phyloP scores from a whole-genome alignment of 2,113 vertebrate genomes.

The Haemorhous mexicanus region DNA sequence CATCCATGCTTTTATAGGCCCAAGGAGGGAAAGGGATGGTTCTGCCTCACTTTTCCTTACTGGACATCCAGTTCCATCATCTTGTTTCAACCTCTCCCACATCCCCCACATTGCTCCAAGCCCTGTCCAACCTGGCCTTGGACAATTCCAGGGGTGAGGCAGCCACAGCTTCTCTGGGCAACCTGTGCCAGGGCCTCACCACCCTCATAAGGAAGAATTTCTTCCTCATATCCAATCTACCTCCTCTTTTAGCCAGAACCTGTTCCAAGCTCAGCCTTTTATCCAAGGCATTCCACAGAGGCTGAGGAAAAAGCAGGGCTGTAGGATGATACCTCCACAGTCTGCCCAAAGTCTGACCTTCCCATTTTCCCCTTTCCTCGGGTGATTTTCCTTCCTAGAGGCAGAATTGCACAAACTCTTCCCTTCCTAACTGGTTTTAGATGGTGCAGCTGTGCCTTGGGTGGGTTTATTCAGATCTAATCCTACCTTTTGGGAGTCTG shows the following conservation, averaged over 20 bases:
- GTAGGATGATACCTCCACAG: too few relatives aligned
- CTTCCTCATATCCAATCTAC: too few relatives aligned
- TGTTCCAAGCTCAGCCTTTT: neutral
- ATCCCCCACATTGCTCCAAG: neutral
- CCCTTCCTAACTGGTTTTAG: neutral
- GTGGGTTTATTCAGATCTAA: neutral
- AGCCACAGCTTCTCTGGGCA: neutral
- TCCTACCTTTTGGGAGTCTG: neutral
- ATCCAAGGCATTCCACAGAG: too few relatives aligned
- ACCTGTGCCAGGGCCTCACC: accelerated
- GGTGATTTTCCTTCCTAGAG: neutral
- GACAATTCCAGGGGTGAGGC: neutral
- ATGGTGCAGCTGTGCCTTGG: accelerated
- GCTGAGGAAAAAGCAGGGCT: neutral
- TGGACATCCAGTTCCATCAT: neutral
- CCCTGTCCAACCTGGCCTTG: neutral
- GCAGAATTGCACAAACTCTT: neutral
- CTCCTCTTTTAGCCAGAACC: neutral
- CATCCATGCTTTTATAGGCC: neutral
- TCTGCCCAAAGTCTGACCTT: neutral
- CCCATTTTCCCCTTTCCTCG: neutral
- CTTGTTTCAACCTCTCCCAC: neutral
- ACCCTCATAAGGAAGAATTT: neutral
- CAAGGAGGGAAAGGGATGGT: neutral
- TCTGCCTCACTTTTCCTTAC: neutral